These are phyloP conservation scores for Apostichopus japonicus DNA, from an alignment of 35 echinoderm and acorn worm genomes.

Conservation along the genomic window DNA sequence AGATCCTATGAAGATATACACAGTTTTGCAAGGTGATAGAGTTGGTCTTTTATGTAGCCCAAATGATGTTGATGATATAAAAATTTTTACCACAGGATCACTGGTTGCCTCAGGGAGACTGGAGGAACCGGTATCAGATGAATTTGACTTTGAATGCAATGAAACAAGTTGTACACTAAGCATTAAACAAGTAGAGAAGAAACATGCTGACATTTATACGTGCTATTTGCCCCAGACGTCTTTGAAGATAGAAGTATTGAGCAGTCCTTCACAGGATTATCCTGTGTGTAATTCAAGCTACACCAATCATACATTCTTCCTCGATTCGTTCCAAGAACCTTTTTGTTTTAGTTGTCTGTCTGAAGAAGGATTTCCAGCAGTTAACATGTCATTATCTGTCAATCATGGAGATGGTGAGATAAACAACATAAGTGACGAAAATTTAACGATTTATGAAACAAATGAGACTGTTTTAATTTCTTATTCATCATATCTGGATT, in stretches of 20 bases:
- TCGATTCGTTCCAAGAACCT: neutral
- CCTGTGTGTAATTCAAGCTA: neutral
- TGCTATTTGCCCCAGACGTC: neutral
- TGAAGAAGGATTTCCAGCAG: too few species aligned
- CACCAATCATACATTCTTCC: neutral
- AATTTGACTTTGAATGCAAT: neutral
- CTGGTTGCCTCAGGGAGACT: neutral
- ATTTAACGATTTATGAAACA: neutral
- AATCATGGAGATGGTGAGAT: neutral
- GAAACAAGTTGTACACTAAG: neutral
- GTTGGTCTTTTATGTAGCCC: neutral
- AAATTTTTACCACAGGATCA: neutral
- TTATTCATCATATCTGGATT: neutral
- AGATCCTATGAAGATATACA: neutral
- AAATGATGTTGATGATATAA: neutral
- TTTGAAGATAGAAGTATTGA: neutral
- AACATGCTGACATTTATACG: neutral
- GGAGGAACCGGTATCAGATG: neutral
- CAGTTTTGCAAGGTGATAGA: neutral
- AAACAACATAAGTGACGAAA: neutral
- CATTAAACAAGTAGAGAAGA: neutral
- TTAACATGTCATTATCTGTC: neutral
- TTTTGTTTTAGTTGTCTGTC: too few species aligned
- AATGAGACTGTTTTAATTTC: neutral
- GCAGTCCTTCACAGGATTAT: neutral